Conservation (phyloP, 2,797 vertebrate genomes). For the Lates japonicus region DNA sequence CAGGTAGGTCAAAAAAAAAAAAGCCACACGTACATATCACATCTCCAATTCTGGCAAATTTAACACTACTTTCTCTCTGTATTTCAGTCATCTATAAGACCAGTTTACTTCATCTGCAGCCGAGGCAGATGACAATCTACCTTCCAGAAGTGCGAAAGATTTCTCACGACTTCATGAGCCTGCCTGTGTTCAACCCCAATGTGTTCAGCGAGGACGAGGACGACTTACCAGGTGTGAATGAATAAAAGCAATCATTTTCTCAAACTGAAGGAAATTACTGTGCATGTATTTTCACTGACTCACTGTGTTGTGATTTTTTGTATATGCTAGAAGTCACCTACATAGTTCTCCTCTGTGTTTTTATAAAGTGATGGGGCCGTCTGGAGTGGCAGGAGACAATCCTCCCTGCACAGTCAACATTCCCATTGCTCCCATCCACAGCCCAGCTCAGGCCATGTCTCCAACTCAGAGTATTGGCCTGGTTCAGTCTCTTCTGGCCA, state of each 20-base stretch:
- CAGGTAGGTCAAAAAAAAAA: slow-evolving; percentile 87
- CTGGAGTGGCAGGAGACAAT: slow-evolving; percentile 94
- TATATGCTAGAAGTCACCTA: neutral
- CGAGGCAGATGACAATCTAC: slow-evolving; percentile 99
- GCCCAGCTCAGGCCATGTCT: slow-evolving; percentile 98
- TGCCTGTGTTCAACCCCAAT: slow-evolving; percentile 97
- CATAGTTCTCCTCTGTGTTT: slow-evolving; percentile 43
- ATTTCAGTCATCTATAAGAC: slow-evolving; percentile 98
- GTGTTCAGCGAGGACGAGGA: slow-evolving; percentile 99
- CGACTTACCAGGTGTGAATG: slow-evolving; percentile 88
- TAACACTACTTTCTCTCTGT: slow-evolving; percentile 14
- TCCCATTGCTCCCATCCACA: slow-evolving; percentile 98
- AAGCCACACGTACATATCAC: neutral
- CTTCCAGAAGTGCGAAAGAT: slow-evolving; percentile 98
- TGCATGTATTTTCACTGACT: neutral
- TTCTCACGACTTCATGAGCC: slow-evolving; percentile 96
- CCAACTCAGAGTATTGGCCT: slow-evolving; percentile 98
- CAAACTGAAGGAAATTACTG: neutral
- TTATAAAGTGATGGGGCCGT: slow-evolving; percentile 91
- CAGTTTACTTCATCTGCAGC: slow-evolving; percentile 97
- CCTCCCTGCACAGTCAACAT: slow-evolving; percentile 98
- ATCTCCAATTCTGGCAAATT: neutral
- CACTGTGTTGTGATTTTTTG: neutral
- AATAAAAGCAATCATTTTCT: neutral
- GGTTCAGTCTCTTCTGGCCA: slow-evolving; percentile 97